phyloP scores from a whole-genome alignment of 2,888 invertebrate species.

The Monoplex corrugatus region DNA sequence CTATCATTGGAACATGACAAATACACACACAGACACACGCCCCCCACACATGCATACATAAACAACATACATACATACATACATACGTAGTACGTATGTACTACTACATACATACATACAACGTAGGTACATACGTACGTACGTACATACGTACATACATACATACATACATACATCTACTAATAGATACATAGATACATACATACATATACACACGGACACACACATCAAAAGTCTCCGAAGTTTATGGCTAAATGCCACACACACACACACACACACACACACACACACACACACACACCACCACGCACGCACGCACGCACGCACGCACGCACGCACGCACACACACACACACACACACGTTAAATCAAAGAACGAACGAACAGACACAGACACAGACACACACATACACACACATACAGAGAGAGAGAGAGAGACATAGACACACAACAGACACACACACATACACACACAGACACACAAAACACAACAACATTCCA shows the following conservation, averaged over 20 bases:
- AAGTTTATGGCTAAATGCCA: not conserved
- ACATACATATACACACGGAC: constrained; percentile 10
- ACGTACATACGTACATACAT: too few species aligned
- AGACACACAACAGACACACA: not conserved
- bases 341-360: constrained; percentile 2
- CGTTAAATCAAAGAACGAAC: not conserved
- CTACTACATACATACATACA: not conserved
- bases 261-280: not conserved
- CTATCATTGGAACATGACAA: too few species aligned
- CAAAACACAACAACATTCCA: not conserved
- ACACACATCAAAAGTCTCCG: not conserved
- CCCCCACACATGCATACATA: too few species aligned
- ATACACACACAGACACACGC: too few species aligned
- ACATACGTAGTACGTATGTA: too few species aligned
- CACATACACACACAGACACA: not conserved
- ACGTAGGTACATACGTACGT: not conserved
- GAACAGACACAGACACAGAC: not conserved
- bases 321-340: constrained; percentile 19
- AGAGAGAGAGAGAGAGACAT: not conserved
- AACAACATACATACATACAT: too few species aligned
- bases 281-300: not conserved
- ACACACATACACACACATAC: not conserved
- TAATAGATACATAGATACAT: not conserved
- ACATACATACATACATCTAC: not conserved
- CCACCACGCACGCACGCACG: not conserved